Percentiles rank a stretch among this genome's conserved stretches.
Evolutionary conservation across 2,113 vertebrate genomes (phyloP).

Genomic region (Phalacrocorax brasilianus): DNA sequence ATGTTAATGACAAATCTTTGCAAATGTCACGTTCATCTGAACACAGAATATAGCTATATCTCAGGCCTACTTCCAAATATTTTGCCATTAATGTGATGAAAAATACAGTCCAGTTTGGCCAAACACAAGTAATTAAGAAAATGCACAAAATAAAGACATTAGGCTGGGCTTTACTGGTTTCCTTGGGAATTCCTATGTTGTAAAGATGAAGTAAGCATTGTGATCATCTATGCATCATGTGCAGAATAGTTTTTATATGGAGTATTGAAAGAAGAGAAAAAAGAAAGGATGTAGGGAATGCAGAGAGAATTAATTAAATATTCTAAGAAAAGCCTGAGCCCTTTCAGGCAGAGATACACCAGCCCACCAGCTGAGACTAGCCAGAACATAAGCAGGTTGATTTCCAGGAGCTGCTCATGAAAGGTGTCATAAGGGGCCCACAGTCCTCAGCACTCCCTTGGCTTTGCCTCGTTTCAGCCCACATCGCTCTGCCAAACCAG

Average conservation of each 20-base stretch:
- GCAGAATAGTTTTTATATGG: background rate
- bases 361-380: background rate
- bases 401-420: background rate
- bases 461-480: background rate
- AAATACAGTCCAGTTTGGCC: background rate
- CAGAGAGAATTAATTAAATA: background rate
- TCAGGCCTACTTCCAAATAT: background rate
- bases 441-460: background rate
- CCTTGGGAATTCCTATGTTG: background rate
- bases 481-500: background rate
- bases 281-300: background rate
- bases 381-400: background rate
- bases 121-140: background rate
- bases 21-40: background rate
- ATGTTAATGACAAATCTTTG: background rate
- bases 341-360: background rate
- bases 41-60: background rate
- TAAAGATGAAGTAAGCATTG: background rate
- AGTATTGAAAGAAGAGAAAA: background rate
- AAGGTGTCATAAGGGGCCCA: background rate
- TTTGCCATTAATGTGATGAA: background rate
- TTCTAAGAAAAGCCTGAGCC: background rate
- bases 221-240: background rate
- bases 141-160: background rate
- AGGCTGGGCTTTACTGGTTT: background rate